phyloP scores from a whole-genome alignment of 2,797 vertebrate genomes.

The Ficedula albicollis region DNA sequence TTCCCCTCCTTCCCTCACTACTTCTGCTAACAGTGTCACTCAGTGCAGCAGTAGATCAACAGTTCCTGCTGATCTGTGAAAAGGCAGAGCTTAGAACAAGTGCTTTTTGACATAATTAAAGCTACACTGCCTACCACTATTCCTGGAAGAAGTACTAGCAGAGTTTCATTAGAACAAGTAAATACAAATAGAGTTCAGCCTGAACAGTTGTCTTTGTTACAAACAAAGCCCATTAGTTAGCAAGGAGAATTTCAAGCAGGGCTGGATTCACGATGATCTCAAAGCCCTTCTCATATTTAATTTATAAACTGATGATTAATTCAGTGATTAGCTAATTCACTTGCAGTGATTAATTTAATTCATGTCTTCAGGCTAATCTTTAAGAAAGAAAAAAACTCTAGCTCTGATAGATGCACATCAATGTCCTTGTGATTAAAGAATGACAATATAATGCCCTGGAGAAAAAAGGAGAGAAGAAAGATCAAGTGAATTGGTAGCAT shows the following conservation, averaged over 20 bases:
- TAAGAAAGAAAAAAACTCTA: conserved; percentile 3
- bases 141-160: background rate
- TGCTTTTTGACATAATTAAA: conserved; percentile 27
- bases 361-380: conserved; percentile 45
- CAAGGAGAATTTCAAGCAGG: background rate
- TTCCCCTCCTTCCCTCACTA: background rate
- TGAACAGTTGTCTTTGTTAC: conserved; percentile 34
- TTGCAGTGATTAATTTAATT: conserved; percentile 64
- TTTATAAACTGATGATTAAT: conserved; percentile 62
- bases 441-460: conserved; percentile 40
- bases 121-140: background rate
- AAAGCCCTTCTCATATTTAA: conserved; percentile 53
- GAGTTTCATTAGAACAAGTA: conserved; percentile 48
- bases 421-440: conserved; percentile 41
- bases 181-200: conserved; percentile 46
- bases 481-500: background rate
- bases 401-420: conserved; percentile 16
- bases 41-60: conserved; percentile 14
- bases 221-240: conserved; percentile 36
- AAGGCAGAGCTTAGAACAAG: conserved; percentile 15
- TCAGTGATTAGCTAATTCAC: conserved; percentile 46
- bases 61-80: conserved; percentile 15
- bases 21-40: background rate
- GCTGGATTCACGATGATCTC: background rate
- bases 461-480: conserved; percentile 39